A percentile compares a stretch with the other conserved stretches of the same genome.
Conservation (phyloP, 2,888 invertebrate genomes). For the Drosophila nigritarsus region DNA sequence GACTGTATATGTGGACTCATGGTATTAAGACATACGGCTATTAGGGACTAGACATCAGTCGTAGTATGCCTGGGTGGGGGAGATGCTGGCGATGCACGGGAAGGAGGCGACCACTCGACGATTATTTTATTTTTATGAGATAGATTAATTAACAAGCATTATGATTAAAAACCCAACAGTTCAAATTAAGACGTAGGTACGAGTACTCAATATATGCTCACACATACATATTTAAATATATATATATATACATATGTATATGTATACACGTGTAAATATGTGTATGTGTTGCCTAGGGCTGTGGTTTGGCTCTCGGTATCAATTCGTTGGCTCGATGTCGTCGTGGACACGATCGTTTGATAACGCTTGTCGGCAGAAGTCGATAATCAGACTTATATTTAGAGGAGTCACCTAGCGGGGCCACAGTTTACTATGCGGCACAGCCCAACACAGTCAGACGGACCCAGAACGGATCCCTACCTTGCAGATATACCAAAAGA, state of each 20-base stretch:
- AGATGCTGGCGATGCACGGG: background rate
- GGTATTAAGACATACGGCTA: background rate
- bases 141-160: conserved; percentile 51
- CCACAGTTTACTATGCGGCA: conserved; percentile 66
- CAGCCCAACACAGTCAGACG: conserved; percentile 34
- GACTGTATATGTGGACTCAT: background rate
- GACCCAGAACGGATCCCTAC: background rate
- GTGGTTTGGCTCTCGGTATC: background rate
- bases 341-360: conserved; percentile 25
- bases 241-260: background rate
- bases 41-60: background rate
- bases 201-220: background rate
- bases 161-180: conserved; percentile 24
- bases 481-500: background rate
- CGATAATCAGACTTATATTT: conserved; percentile 63
- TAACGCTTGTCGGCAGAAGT: conserved; percentile 34
- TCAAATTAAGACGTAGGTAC: conserved; percentile 7
- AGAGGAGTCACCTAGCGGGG: conserved; percentile 50
- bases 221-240: background rate
- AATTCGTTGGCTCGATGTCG: background rate
- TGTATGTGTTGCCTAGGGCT: background rate
- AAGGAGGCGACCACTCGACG: conserved; percentile 38
- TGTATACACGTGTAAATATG: conserved; percentile 4
- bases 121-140: conserved; percentile 36
- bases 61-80: background rate